Evolutionary conservation across 1,140 invertebrate genomes (phyloP).

Genomic region (Eueides isabella): DNA sequence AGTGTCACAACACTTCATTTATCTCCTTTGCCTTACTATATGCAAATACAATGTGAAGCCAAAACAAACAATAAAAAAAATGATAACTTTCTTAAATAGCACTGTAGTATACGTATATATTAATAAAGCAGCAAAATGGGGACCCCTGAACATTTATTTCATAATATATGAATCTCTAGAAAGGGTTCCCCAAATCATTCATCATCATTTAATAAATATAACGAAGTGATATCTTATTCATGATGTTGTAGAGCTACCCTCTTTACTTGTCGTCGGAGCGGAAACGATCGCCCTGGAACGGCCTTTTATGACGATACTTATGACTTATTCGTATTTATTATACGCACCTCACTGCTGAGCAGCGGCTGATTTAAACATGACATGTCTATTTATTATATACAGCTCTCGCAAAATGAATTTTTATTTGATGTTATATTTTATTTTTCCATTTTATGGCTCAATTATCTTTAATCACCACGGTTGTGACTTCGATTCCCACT

Average conservation of each 20-base stretch:
- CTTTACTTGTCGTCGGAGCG: neutral
- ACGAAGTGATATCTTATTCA: slow-evolving; percentile 8
- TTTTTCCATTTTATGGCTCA: too few relatives aligned
- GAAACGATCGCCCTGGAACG: neutral
- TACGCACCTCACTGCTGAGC: neutral
- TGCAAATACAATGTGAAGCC: too few relatives aligned
- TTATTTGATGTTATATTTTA: too few relatives aligned
- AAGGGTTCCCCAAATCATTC: neutral
- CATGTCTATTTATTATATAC: neutral
- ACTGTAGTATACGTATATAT: neutral
- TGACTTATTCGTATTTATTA: slow-evolving; percentile 1
- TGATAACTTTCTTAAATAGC: neutral
- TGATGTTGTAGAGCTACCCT: neutral
- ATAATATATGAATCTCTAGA: neutral
- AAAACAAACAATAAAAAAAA: too few relatives aligned
- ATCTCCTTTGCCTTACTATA: too few relatives aligned
- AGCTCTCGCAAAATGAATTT: neutral
- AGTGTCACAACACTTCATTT: too few relatives aligned
- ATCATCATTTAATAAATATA: slow-evolving; percentile 9
- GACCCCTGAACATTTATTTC: neutral
- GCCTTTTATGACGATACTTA: neutral
- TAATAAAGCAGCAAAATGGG: neutral
- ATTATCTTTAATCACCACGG: too few relatives aligned
- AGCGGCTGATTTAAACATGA: neutral
- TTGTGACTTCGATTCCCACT: too few relatives aligned